A percentile compares a stretch with the other conserved stretches of the same genome.
phyloP scores from a whole-genome alignment of 2,797 vertebrate genomes.

The Enoplosus armatus region DNA sequence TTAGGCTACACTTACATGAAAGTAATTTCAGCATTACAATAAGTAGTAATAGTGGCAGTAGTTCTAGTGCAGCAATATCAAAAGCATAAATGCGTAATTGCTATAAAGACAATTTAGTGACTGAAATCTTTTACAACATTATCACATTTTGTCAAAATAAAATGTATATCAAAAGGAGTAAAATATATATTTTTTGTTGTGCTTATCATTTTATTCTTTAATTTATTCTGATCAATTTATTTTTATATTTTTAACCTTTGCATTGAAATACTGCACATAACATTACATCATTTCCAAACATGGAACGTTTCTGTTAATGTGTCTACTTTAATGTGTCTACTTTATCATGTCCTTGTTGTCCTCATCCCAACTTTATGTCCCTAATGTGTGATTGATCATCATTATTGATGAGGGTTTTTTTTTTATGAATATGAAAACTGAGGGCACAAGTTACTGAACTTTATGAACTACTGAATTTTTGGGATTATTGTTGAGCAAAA shows the following conservation, averaged over 20 bases:
- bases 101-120: not conserved
- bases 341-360: not conserved
- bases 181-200: not conserved
- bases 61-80: not conserved
- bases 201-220: not conserved
- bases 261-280: not conserved
- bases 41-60: not conserved
- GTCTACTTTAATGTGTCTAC: not conserved
- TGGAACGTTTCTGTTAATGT: not conserved
- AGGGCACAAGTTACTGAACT: not conserved
- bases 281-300: not conserved
- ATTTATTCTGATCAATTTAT: not conserved
- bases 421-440: not conserved
- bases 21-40: not conserved
- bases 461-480: too few species aligned
- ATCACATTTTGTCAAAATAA: not conserved
- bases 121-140: not conserved
- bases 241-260: not conserved
- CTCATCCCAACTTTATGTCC: conserved; percentile 9
- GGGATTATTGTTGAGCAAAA: not conserved
- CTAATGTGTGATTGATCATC: conserved; percentile 1
- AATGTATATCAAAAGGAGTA: not conserved
- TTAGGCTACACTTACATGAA: not conserved
- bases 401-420: not conserved
- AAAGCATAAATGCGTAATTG: not conserved